Conservation (phyloP, 2,888 invertebrate genomes). For the Cheilosia scutellata region DNA sequence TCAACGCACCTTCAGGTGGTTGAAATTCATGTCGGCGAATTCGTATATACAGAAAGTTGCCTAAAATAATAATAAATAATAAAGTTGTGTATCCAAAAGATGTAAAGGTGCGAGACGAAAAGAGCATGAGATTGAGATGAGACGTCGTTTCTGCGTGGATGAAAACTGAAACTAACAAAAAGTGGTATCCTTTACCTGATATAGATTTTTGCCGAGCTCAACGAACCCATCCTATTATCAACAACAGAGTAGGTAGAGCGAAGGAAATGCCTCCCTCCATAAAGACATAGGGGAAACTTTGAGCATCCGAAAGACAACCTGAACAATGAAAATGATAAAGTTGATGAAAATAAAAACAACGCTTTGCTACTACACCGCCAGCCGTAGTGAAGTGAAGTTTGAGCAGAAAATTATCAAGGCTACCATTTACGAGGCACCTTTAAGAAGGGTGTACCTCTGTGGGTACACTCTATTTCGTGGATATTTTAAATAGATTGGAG, state of each 20-base stretch:
- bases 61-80: slow-evolving; percentile 35
- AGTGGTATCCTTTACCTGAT: not conserved
- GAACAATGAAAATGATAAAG: slow-evolving; percentile 17
- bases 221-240: not conserved
- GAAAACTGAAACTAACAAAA: slow-evolving; percentile 13
- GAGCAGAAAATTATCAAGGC: slow-evolving; percentile 23
- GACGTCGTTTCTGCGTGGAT: slow-evolving; percentile 6
- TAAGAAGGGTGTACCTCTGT: not conserved
- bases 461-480: not conserved
- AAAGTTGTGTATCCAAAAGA: slow-evolving; percentile 21
- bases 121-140: slow-evolving; percentile 1
- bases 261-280: not conserved
- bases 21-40: not conserved
- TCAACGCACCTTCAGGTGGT: slow-evolving; percentile 3
- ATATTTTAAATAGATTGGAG: slow-evolving; percentile 9
- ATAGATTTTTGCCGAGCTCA: not conserved
- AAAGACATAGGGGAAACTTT: not conserved
- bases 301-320: not conserved
- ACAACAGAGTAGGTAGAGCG: not conserved
- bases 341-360: slow-evolving; percentile 27
- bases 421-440: slow-evolving; percentile 8
- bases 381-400: slow-evolving; percentile 7
- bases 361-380: too few species aligned
- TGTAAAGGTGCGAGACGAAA: not conserved
- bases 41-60: slow-evolving; percentile 1